Evolutionary conservation across 1,140 invertebrate species (phyloP).

Genomic region (Caenorhabditis tropicalis): DNA sequence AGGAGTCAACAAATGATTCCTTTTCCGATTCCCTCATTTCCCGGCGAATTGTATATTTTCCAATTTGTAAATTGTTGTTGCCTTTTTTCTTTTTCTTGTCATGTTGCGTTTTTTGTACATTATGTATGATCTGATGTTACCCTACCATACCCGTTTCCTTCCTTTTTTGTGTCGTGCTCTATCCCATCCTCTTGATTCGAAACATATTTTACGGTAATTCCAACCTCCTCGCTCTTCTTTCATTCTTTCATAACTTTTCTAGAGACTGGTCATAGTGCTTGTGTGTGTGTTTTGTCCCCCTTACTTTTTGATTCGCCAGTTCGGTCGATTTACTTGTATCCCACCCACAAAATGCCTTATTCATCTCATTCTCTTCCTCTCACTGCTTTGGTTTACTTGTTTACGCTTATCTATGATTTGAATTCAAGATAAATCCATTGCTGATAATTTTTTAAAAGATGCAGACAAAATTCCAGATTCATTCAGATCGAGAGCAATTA

Average conservation of each 20-base stretch:
- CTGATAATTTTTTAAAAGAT: too few relatives aligned
- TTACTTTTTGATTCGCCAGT: not conserved
- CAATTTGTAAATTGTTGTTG: conserved; percentile 18
- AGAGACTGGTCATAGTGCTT: not conserved
- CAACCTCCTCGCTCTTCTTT: not conserved
- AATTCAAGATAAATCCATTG: too few relatives aligned
- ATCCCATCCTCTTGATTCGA: not conserved
- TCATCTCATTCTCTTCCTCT: too few relatives aligned
- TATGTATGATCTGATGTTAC: not conserved
- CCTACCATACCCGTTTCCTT: conserved; percentile 1
- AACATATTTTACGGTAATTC: conserved; percentile 8
- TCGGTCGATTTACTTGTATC: not conserved
- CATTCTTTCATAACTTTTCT: conserved; percentile 26
- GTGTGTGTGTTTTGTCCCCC: not conserved
- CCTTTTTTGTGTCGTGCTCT: conserved; percentile 20
- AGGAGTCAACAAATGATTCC: not conserved
- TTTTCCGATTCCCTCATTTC: not conserved
- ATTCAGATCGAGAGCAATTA: too few relatives aligned
- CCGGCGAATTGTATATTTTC: not conserved
- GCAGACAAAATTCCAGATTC: too few relatives aligned
- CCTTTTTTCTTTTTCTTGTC: not conserved
- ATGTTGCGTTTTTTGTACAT: not conserved
- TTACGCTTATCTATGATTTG: too few relatives aligned
- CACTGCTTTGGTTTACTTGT: too few relatives aligned
- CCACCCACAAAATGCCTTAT: not conserved